phyloP scores from a whole-genome alignment of 2,888 invertebrate genomes.

The Cryptocephalus moraei region DNA sequence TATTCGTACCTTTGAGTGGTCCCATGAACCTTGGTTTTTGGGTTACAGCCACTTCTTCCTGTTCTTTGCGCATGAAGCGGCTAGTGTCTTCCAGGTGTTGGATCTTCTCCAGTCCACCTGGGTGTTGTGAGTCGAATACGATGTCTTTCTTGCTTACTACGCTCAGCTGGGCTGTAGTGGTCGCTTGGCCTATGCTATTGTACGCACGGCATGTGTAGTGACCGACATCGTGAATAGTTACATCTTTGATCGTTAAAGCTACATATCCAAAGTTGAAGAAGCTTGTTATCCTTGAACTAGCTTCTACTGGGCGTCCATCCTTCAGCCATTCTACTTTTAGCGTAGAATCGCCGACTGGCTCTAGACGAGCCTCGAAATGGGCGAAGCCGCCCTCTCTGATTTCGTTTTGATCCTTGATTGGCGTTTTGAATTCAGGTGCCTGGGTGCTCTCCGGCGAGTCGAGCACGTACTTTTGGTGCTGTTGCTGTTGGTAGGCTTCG shows the following conservation, averaged over 20 bases:
- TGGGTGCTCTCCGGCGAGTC: constrained; percentile 71
- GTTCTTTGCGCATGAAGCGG: constrained; percentile 52
- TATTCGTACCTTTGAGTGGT: constrained; percentile 84
- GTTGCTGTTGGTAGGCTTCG: constrained; percentile 77
- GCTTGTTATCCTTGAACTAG: constrained; percentile 84
- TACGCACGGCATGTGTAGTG: constrained; percentile 81
- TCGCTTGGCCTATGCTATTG: constrained; percentile 78
- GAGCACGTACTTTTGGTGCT: constrained; percentile 68
- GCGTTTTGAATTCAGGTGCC: constrained; percentile 80
- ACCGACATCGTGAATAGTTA: constrained; percentile 83
- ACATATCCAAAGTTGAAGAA: constrained; percentile 95
- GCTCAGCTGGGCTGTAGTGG: constrained; percentile 69
- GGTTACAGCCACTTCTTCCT: constrained; percentile 63
- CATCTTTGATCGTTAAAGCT: constrained; percentile 84
- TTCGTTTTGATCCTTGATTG: constrained; percentile 76
- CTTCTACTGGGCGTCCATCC: constrained; percentile 82
- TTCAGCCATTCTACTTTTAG: constrained; percentile 88
- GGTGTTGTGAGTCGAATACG: constrained; percentile 83
- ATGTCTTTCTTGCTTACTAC: constrained; percentile 80
- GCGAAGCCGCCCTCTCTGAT: constrained; percentile 89
- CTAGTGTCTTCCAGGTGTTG: constrained; percentile 79
- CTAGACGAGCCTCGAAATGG: constrained; percentile 90
- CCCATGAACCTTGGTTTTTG: constrained; percentile 82
- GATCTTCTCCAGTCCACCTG: constrained; percentile 84
- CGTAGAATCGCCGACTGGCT: constrained; percentile 85